Evolutionary conservation across 2,113 vertebrate genomes (phyloP).

Genomic region (Phylloscopus trochiloides): DNA sequence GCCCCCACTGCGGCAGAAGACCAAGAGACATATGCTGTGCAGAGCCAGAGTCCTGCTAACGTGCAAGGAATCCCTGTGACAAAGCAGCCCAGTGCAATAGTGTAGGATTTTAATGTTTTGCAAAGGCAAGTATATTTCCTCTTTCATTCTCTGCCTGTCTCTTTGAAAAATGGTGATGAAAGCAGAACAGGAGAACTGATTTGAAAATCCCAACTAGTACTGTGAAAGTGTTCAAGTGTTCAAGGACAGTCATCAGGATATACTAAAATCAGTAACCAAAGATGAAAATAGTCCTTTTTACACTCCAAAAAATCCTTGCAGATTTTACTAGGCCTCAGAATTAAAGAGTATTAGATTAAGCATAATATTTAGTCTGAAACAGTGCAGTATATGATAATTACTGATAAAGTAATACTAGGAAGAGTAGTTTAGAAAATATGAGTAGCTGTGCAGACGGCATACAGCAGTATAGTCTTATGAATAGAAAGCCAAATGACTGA

Average conservation of each 20-base stretch:
- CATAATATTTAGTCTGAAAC: not conserved
- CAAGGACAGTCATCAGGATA: not conserved
- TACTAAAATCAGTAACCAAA: not conserved
- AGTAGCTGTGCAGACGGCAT: not conserved
- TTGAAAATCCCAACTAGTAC: not conserved
- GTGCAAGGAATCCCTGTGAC: not conserved
- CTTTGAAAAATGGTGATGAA: not conserved
- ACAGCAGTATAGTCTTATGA: not conserved
- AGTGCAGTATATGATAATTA: not conserved
- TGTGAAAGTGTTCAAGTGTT: not conserved
- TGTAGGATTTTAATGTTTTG: not conserved
- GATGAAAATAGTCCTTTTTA: not conserved
- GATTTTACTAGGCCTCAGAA: not conserved
- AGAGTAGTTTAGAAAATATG: not conserved
- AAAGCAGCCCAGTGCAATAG: not conserved
- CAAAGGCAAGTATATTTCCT: not conserved
- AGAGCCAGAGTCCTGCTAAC: not conserved
- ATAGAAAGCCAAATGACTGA: not conserved
- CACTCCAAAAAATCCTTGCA: not conserved
- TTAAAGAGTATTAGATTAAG: not conserved
- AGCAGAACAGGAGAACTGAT: not conserved
- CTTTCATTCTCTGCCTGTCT: not conserved
- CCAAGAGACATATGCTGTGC: not conserved
- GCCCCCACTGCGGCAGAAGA: not conserved
- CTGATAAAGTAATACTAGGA: not conserved